Base-by-base conservation (phyloP, 2,888 invertebrate genomes). In the Linyphia triangularis region DNA sequence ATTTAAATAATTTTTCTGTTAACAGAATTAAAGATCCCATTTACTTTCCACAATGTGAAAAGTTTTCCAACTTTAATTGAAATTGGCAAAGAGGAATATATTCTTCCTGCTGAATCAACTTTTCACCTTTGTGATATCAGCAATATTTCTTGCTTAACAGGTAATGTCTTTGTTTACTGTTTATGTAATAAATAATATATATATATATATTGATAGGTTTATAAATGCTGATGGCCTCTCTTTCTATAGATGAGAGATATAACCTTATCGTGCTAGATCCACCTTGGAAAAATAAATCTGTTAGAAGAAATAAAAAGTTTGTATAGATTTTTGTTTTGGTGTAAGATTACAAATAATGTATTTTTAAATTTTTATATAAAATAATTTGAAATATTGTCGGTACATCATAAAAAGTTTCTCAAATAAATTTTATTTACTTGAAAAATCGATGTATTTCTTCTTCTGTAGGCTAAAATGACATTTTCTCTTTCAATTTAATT, bases 241-340 rank as follows among this genome's bases (percentile, higher is more conserved):
- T 75, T 5, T 79, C 22, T 67, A n/a, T n/a, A 89, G 90, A 65
- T 61, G 22, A 57, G n/a, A 94, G 93, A 88, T 98, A 95, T 94
- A 96, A 98, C 92, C 93, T 98, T 78, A 94, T 99, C 75, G 93
- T 98, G 22, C 94, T 98, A 90, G 99, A 99, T 93, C 99, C 99
- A 40, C 98, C 99, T 0, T 99, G 99, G 99, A 95, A 96, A 94
- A 99, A 99, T 92, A 98, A 97, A 93, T 98, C 97, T 90, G 97
- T 98, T 69, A 95, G 97, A 91, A 94, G 99, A 89, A 92, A 93
- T 90, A 93, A 92, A 90, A 92, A 91, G 92, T 93, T 90, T 90
- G 91, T 59, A 26, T 7, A 10, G 0, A 26, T 57, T 40, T 43
- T 70, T 69, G 2, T 79, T 43, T 70, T 40, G n/a, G n/a, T n/a